Evolutionary conservation across 2,797 vertebrate species (phyloP), one percentile per base, ranked within the genome.

Genomic region (Monodelphis domestica): DNA sequence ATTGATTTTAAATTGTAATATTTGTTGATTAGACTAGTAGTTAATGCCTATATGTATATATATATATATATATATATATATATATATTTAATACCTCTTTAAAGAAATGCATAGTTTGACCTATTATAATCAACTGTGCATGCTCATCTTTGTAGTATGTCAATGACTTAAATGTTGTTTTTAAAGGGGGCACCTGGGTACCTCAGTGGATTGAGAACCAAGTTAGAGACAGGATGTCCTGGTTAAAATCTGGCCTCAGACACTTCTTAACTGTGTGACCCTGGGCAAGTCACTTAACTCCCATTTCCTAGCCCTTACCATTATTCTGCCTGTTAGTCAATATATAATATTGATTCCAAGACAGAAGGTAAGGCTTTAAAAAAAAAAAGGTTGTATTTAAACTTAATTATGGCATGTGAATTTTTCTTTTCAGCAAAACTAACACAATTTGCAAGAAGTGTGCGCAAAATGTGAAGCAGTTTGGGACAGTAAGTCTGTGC

Each of bases 361-460:
- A n/a, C n/a, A n/a, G n/a, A n/a, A n/a, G n/a, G n/a, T n/a, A n/a
- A n/a, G n/a, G n/a, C n/a, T n/a, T n/a, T n/a, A n/a, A n/a, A n/a
- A n/a, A n/a, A n/a, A n/a, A n/a, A n/a, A n/a, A n/a, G n/a, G n/a
- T 89, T 24, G 45, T 92, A 53, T 11, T 3, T 90, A 93, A 89
- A 45, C 92, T 53, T 96, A 93, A 95, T 95, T 54, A 93, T 95
- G 29, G 38, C 91, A 1, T 91, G 0, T 97, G 88, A 89, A 0
- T 2, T 98, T 98, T 97, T 94, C 0, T 97, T 97, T 98, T 90
- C 98, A 99, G 99, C 98, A 99, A 99, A 99, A 99, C 99, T 54
- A 99, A 99, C 93, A 99, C 99, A 92, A 99, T 99, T 98, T 99
- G 99, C 98, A 99, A 99, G 99, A 99, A 99, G 95, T 99, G 99